Evolutionary conservation across 2,113 vertebrate species (phyloP), one percentile per base, ranked within the genome.

Genomic region (Cettia cetti): DNA sequence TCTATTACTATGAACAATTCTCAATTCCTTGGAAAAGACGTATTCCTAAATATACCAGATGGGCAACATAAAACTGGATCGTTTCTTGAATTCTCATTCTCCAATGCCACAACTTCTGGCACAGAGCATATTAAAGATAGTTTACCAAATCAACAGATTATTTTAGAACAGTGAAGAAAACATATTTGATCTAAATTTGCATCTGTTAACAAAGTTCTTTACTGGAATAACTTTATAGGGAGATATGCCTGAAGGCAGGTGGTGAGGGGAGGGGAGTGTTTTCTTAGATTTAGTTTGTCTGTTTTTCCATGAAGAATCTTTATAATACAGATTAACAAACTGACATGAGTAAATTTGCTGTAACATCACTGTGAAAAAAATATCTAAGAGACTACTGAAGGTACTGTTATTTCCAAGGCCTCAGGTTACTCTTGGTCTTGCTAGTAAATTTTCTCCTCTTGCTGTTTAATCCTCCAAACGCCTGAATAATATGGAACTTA

Each of bases 61-160:
- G 68, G 80, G 63, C 45, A 91, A 66, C 15, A 17, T 42, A 65
- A 76, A 78, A 89, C 15, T 37, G 10, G 4, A 47, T n/a, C 75
- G 17, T 47, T 42, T 78, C 27, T 68, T 87, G 50, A 90, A 81
- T 92, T 91, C 40, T 84, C 12, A 2, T 64, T 85, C 42, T 76
- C 31, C 49, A 71, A 5, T 17, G 76, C 26, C 9, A 6, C 27
- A 74, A 20, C 4, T 82, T 79, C 49, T 87, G 61, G 69, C 69
- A 96, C 30, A 72, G 4, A 40, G 10, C 1, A 1, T 27, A 76
- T 28, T 64, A 53, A 52, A 82, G 45, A 35, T 10, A 50, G n/a
- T 35, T 64, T 94, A 75, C 82, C 90, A 94, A 76, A 89, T 82
- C 28, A 76, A 42, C 75, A 95, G 57, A 92, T 74, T 37, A 85